Conservation (phyloP, 2,888 invertebrate genomes). For the Amphipoea lucens region DNA sequence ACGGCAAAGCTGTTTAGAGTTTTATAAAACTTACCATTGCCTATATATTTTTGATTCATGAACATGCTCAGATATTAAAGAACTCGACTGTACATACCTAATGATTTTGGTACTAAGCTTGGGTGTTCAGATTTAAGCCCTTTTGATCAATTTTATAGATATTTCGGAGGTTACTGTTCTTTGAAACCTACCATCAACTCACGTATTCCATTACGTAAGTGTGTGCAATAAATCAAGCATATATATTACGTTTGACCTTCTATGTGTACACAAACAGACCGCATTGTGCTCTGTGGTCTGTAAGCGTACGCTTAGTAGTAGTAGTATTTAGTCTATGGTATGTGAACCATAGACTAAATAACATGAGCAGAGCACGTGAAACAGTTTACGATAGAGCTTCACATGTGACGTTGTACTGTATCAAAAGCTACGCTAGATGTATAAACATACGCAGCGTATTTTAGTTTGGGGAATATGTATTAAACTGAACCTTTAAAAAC, state of each 20-base stretch:
- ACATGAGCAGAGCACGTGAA: background rate
- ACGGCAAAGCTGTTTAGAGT: no score
- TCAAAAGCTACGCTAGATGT: background rate
- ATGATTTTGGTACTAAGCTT: background rate
- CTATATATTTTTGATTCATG: no score
- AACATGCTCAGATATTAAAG: no score
- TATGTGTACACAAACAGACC: slow-evolving; percentile 4
- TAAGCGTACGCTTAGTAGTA: no score
- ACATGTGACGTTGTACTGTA: background rate
- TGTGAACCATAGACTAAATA: slow-evolving; percentile 1
- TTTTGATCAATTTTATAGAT: background rate
- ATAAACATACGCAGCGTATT: background rate
- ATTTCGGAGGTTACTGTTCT: background rate
- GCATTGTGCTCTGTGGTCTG: background rate
- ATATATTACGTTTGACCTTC: slow-evolving; percentile 19
- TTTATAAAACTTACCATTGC: no score
- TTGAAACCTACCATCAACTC: background rate
- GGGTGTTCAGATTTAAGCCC: background rate
- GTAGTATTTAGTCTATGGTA: no score
- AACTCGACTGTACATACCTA: no score
- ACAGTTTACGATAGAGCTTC: background rate
- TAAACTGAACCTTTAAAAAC: no score
- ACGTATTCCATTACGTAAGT: slow-evolving; percentile 15
- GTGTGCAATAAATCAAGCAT: slow-evolving; percentile 7
- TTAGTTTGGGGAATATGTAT: no score